These are phyloP conservation scores for Drosophila oshimai DNA, from an alignment of 1,140 invertebrate species.

Conservation along the genomic window DNA sequence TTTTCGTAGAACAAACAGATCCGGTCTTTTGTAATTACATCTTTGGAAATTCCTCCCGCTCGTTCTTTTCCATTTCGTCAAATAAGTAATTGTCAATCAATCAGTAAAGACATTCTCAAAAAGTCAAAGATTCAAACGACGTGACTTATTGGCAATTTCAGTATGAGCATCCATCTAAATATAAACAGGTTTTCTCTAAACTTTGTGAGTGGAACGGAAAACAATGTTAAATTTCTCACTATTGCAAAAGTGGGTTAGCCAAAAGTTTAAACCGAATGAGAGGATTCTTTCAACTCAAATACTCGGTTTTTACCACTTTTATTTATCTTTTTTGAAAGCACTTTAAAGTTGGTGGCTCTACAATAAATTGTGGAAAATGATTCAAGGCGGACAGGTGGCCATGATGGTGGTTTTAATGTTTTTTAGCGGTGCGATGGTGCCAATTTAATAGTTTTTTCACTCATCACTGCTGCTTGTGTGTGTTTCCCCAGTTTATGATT, in stretches of 20 bases:
- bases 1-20: background rate
- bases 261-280: constrained; percentile 1
- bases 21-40: constrained; percentile 9
- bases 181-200: constrained; percentile 19
- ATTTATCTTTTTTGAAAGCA: constrained; percentile 1
- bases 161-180: background rate
- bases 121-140: constrained; percentile 32
- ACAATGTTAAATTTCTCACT: constrained; percentile 8
- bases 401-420: constrained; percentile 11
- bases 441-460: constrained; percentile 37
- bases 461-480: background rate
- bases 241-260: constrained; percentile 31
- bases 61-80: constrained; percentile 1
- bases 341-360: background rate
- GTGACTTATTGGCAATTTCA: constrained; percentile 15
- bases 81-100: constrained; percentile 34
- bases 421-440: background rate
- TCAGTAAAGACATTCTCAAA: constrained; percentile 18
- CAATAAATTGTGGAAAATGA: constrained; percentile 12
- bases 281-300: background rate
- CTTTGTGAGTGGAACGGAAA: constrained; percentile 3
- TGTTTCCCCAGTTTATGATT: constrained; percentile 28
- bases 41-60: background rate
- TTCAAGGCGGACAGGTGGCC: constrained; percentile 37
- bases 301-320: background rate